A percentile compares a stretch with the other conserved stretches of the same genome.
These are phyloP conservation scores for Campylorhamphus procurvoides DNA, from an alignment of 2,113 vertebrate genomes.

Conservation along the genomic window DNA sequence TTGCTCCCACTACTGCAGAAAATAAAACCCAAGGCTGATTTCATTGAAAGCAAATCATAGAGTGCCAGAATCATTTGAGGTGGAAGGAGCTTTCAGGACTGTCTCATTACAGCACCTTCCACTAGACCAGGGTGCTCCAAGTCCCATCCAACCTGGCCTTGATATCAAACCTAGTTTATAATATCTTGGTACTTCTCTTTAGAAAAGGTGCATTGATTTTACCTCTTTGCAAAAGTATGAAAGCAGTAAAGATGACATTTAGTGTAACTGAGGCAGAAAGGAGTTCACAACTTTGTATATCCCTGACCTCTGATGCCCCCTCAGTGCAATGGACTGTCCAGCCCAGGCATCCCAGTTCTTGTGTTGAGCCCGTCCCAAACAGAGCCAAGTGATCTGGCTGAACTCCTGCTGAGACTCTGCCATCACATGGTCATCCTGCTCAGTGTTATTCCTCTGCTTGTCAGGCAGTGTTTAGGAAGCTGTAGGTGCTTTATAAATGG, in stretches of 20 bases:
- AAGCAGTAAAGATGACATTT: background rate
- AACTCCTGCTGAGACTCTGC: background rate
- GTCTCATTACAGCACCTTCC: background rate
- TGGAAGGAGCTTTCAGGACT: background rate
- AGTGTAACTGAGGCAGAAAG: background rate
- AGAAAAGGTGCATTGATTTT: background rate
- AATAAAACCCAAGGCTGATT: background rate
- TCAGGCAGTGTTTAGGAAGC: background rate
- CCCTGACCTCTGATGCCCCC: conserved; percentile 31
- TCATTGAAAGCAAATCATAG: background rate
- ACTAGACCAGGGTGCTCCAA: background rate
- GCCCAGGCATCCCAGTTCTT: background rate
- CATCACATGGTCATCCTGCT: background rate
- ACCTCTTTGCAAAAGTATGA: background rate
- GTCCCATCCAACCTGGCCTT: background rate
- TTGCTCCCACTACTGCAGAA: background rate
- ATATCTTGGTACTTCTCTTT: background rate
- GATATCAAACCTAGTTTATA: background rate
- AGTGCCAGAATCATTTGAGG: background rate
- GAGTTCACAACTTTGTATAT: background rate
- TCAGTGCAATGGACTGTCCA: background rate
- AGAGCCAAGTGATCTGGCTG: background rate
- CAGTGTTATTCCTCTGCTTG: background rate
- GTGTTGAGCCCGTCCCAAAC: conserved; percentile 1
- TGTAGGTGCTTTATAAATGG: background rate